Evolutionary conservation across 2,888 invertebrate species (phyloP).

Genomic region (Neoascia interrupta): DNA sequence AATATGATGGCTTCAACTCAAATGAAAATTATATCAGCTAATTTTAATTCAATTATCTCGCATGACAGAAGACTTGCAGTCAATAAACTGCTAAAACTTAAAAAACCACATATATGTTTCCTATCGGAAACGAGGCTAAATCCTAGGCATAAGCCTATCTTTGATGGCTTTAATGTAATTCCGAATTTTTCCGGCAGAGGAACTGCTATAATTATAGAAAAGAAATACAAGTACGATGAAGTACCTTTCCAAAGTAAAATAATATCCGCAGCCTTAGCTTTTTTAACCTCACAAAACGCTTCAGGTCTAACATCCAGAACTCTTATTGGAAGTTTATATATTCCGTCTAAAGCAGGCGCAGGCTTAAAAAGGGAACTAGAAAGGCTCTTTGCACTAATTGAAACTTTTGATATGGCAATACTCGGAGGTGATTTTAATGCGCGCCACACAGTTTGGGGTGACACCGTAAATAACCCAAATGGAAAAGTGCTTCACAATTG

Average conservation of each 20-base stretch:
- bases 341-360: neutral
- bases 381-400: neutral
- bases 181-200: neutral
- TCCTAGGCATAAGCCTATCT: neutral
- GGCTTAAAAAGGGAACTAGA: neutral
- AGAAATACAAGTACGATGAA: neutral
- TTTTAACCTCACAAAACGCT: neutral
- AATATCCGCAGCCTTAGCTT: neutral
- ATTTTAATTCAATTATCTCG: too few species aligned
- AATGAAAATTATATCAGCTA: neutral
- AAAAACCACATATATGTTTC: conserved; percentile 15
- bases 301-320: neutral
- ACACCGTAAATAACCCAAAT: neutral
- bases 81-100: neutral
- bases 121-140: conserved; percentile 1
- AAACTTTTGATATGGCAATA: neutral
- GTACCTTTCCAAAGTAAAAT: conserved; percentile 7
- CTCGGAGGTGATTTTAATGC: conserved; percentile 14
- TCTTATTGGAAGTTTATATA: conserved; percentile 13
- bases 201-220: neutral
- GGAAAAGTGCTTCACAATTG: conserved; percentile 4
- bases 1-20: neutral
- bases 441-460: neutral
- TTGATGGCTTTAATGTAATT: neutral
- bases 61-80: conserved; percentile 11